These are phyloP conservation scores for Spinus olivaceus DNA, from an alignment of 2,797 vertebrate species.

Conservation along the genomic window DNA sequence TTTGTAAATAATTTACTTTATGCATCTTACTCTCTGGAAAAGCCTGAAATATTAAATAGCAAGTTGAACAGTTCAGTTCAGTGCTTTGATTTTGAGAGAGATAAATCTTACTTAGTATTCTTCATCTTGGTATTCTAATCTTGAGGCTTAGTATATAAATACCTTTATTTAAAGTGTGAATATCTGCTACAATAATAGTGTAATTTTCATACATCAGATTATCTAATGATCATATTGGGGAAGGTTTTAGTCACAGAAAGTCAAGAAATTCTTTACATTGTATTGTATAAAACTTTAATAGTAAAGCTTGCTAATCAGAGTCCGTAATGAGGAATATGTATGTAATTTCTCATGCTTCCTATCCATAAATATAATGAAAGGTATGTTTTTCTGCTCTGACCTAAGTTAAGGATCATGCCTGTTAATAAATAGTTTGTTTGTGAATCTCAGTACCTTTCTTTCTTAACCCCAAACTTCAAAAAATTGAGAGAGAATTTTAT, in stretches of 20 bases:
- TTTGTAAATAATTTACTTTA: conserved; percentile 49
- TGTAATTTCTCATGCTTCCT: background rate
- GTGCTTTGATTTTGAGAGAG: conserved; percentile 37
- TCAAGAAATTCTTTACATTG: conserved; percentile 29
- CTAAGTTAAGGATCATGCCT: background rate
- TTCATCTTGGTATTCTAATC: conserved; percentile 34
- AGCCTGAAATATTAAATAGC: conserved; percentile 44
- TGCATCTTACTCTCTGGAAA: conserved; percentile 22
- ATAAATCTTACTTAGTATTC: conserved; percentile 9
- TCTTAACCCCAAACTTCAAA: background rate
- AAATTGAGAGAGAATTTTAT: background rate
- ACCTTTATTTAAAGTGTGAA: conserved; percentile 48
- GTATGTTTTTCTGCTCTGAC: background rate
- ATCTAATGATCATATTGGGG: background rate
- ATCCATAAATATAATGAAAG: background rate
- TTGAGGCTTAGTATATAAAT: conserved; percentile 39
- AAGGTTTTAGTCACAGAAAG: conserved; percentile 23
- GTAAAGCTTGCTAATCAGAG: background rate
- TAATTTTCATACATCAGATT: conserved; percentile 24
- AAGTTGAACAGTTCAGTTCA: conserved; percentile 53
- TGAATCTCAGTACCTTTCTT: background rate
- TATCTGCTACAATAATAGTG: conserved; percentile 44
- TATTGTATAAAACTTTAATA: background rate
- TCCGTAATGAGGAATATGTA: background rate
- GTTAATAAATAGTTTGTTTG: background rate